These are phyloP conservation scores for Dinomys branickii DNA, from an alignment of 2,113 vertebrate species.

Conservation along the genomic window DNA sequence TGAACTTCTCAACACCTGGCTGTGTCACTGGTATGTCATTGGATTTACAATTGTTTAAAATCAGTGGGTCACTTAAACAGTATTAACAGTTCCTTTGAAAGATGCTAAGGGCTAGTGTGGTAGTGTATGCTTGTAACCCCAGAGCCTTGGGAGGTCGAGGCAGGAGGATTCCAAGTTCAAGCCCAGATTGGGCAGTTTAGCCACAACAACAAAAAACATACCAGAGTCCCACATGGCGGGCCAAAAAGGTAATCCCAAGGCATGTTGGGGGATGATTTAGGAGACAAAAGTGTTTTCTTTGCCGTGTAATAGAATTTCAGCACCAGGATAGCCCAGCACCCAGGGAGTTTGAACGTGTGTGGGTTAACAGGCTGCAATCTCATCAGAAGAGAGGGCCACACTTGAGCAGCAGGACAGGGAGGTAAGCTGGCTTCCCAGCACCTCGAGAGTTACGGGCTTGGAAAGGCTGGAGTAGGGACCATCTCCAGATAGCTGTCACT, in stretches of 20 bases:
- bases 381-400: neutral
- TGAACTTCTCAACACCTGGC: slow-evolving; percentile 11
- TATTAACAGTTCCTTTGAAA: slow-evolving; percentile 20
- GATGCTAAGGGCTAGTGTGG: neutral
- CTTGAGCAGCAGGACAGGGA: neutral
- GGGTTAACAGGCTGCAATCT: neutral
- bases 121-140: neutral
- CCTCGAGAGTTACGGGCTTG: neutral
- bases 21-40: slow-evolving; percentile 2
- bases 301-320: neutral
- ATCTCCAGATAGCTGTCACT: neutral
- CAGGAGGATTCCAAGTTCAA: neutral
- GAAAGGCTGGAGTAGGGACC: neutral
- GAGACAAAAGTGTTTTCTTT: neutral
- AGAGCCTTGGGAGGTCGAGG: neutral
- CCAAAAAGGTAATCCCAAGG: neutral
- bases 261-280: neutral
- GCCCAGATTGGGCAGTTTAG: neutral
- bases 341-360: neutral
- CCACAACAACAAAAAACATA: neutral
- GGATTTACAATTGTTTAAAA: slow-evolving; percentile 15
- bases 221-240: neutral
- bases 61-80: neutral
- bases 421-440: neutral
- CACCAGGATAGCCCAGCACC: neutral